These are phyloP conservation scores for Plebejus anna DNA, from an alignment of 2,888 invertebrate genomes.

Conservation along the genomic window DNA sequence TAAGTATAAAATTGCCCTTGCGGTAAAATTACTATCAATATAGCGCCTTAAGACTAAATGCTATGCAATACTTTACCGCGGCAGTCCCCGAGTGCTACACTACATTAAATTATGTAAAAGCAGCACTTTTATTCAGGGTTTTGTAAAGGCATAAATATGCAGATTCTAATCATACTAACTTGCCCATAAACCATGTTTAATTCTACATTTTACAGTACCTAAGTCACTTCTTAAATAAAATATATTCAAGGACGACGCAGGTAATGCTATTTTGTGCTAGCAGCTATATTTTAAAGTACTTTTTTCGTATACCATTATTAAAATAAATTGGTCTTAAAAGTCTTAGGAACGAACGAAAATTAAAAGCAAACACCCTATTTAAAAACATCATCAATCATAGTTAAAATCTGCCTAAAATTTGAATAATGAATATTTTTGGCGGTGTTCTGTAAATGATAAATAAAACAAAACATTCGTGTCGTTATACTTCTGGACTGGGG, in stretches of 20 bases:
- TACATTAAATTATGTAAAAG: not conserved
- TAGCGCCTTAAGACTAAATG: too few species aligned
- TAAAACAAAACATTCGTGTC: not conserved
- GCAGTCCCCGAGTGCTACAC: too few species aligned
- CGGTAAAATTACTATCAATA: too few species aligned
- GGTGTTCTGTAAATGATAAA: slow-evolving; percentile 26
- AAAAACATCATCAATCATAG: slow-evolving; percentile 29
- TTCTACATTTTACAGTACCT: not conserved
- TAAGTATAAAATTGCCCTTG: too few species aligned
- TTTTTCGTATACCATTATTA: not conserved
- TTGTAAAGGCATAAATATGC: not conserved
- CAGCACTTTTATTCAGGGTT: not conserved
- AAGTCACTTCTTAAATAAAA: not conserved
- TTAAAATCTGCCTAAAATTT: not conserved
- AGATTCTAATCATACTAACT: not conserved
- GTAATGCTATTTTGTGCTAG: not conserved
- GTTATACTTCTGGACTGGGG: not conserved
- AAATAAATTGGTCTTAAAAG: too few species aligned
- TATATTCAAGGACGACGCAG: not conserved
- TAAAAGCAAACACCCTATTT: not conserved
- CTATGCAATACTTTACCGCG: too few species aligned
- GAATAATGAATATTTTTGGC: slow-evolving; percentile 33
- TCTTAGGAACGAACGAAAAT: too few species aligned
- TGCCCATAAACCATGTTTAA: not conserved
- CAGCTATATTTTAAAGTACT: not conserved